Evolutionary conservation across 2,888 invertebrate species (phyloP).

Genomic region (Branchipolynoe longqiensis): DNA sequence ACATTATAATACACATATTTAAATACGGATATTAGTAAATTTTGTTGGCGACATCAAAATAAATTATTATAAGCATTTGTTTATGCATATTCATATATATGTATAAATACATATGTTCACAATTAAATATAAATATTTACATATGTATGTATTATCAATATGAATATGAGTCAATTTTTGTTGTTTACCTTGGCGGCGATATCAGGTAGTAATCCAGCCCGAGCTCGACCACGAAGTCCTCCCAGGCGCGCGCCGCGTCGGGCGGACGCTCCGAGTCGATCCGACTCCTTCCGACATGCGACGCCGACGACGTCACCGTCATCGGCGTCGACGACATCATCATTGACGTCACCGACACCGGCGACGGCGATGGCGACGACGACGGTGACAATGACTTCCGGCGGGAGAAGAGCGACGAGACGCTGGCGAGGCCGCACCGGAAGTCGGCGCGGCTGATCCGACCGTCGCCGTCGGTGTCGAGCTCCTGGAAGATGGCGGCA

Average conservation of each 20-base stretch:
- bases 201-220: conserved; percentile 39
- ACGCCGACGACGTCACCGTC: conserved; percentile 34
- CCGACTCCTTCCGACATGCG: conserved; percentile 41
- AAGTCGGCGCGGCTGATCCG: conserved; percentile 75
- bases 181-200: conserved; percentile 10
- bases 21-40: too few relatives aligned
- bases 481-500: conserved; percentile 83
- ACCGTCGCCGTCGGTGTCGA: conserved; percentile 84
- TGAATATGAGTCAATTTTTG: too few relatives aligned
- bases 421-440: conserved; percentile 57
- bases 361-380: too few relatives aligned
- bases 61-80: conserved; percentile 2
- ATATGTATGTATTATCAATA: background rate
- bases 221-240: conserved; percentile 28
- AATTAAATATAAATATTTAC: background rate
- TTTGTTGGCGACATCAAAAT: background rate
- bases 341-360: too few relatives aligned
- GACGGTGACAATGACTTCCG: conserved; percentile 26
- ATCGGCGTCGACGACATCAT: too few relatives aligned
- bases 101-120: background rate
- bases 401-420: conserved; percentile 35
- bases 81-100: conserved; percentile 7
- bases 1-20: too few relatives aligned
- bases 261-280: background rate
- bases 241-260: conserved; percentile 35